Conservation (phyloP, 2,888 invertebrate species). For the Cheilosia urbana region DNA sequence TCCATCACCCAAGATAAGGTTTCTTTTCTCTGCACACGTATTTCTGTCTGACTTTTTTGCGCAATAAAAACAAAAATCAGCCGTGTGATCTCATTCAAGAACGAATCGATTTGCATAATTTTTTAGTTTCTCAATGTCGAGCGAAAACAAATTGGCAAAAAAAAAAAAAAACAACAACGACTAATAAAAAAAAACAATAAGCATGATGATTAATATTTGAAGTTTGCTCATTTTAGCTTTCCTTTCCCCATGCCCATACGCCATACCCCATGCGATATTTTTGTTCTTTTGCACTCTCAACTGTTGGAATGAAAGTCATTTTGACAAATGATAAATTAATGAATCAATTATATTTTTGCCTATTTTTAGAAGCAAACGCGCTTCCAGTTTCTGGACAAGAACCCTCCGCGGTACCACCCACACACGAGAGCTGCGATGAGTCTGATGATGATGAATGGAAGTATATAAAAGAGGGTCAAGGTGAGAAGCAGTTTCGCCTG, state of each 20-base stretch:
- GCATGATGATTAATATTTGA: conserved; percentile 39
- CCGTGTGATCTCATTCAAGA: conserved; percentile 33
- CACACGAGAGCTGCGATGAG: conserved; percentile 69
- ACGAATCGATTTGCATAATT: background rate
- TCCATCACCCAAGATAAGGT: conserved; percentile 26
- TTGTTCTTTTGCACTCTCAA: conserved; percentile 17
- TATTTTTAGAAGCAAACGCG: conserved; percentile 49
- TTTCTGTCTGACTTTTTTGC: conserved; percentile 2
- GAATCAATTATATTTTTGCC: background rate
- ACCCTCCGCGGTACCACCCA: conserved; percentile 61
- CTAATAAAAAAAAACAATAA: conserved; percentile 38
- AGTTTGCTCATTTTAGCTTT: conserved; percentile 9
- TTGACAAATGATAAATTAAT: background rate
- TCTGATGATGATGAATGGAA: conserved; percentile 93
- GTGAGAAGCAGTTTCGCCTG: conserved; percentile 80
- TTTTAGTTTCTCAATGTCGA: conserved; percentile 3
- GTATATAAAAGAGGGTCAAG: conserved; percentile 88
- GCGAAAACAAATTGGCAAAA: background rate
- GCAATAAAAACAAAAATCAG: conserved; percentile 18
- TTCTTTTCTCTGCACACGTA: background rate
- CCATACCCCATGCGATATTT: background rate
- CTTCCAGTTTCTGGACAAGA: conserved; percentile 56
- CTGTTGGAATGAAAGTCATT: conserved; percentile 6
- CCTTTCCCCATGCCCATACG: too few relatives aligned
- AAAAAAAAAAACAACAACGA: too few relatives aligned